phyloP scores from a whole-genome alignment of 2,113 vertebrate genomes.

The Catharus fuscescens region DNA sequence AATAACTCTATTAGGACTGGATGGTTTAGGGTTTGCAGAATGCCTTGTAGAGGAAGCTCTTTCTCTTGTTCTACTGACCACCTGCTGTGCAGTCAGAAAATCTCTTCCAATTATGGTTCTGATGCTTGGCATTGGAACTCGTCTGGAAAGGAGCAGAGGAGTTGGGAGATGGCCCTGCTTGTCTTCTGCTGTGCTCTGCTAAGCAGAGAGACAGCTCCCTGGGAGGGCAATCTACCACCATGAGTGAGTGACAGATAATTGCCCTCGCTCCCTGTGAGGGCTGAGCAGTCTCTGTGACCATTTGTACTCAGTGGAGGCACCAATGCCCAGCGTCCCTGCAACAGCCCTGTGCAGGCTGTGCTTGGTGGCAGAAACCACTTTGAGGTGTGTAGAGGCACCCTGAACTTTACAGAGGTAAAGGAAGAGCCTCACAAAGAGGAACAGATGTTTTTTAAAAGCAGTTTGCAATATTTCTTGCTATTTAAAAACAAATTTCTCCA shows the following conservation, averaged over 20 bases:
- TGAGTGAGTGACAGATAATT: background rate
- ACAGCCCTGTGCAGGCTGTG: background rate
- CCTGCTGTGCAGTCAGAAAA: constrained; percentile 10
- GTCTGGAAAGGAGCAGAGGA: constrained; percentile 14
- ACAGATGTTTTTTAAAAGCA: background rate
- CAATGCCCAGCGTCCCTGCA: background rate
- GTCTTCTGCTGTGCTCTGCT: background rate
- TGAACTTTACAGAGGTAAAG: background rate
- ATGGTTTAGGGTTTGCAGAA: background rate
- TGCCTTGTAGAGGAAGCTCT: background rate
- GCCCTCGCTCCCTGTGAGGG: background rate
- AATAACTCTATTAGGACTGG: constrained; percentile 39
- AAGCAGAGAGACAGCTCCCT: background rate
- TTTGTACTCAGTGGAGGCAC: background rate
- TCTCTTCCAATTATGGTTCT: constrained; percentile 9
- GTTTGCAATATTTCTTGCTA: background rate
- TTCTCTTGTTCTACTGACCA: constrained; percentile 10
- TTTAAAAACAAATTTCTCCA: background rate
- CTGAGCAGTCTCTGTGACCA: background rate
- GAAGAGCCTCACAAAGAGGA: background rate
- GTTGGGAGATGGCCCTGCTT: background rate
- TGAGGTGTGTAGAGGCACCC: background rate
- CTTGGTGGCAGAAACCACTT: background rate
- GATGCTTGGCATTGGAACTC: background rate
- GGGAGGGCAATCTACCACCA: background rate